Conservation (phyloP, 1,140 invertebrate genomes). For the Nasonia giraulti region DNA sequence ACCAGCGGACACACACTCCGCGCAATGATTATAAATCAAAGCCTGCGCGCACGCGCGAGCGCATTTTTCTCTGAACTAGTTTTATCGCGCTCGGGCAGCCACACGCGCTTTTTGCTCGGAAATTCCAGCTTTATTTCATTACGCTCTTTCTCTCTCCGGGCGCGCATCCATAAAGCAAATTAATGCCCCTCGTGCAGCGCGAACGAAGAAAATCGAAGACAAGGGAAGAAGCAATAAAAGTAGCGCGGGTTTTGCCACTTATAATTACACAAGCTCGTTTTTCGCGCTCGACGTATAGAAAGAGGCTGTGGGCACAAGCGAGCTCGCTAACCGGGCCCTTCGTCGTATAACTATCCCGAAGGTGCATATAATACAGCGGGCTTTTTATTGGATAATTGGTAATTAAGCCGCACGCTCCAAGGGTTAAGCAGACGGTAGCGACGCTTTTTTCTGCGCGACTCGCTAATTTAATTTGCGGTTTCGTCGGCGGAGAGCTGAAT, state of each 20-base stretch:
- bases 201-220: slow-evolving; percentile 30
- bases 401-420: slow-evolving; percentile 62
- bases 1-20: neutral
- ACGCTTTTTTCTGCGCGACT: slow-evolving; percentile 66
- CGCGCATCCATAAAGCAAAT: slow-evolving; percentile 47
- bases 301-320: slow-evolving; percentile 44
- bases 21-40: slow-evolving; percentile 39
- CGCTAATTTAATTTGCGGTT: slow-evolving; percentile 72
- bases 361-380: slow-evolving; percentile 53
- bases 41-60: neutral
- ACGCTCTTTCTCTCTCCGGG: neutral
- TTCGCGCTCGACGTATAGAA: slow-evolving; percentile 51
- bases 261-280: slow-evolving; percentile 70
- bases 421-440: slow-evolving; percentile 66
- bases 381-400: slow-evolving; percentile 72
- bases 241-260: slow-evolving; percentile 63
- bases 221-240: slow-evolving; percentile 45
- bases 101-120: slow-evolving; percentile 18
- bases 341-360: slow-evolving; percentile 23
- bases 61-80: slow-evolving; percentile 24
- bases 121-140: slow-evolving; percentile 41
- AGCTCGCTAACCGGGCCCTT: slow-evolving; percentile 9
- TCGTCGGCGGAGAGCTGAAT: slow-evolving; percentile 57
- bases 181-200: slow-evolving; percentile 22
- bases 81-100: neutral